phyloP scores from a whole-genome alignment of 2,888 invertebrate genomes.

The Zaprionus obscuricornis region DNA sequence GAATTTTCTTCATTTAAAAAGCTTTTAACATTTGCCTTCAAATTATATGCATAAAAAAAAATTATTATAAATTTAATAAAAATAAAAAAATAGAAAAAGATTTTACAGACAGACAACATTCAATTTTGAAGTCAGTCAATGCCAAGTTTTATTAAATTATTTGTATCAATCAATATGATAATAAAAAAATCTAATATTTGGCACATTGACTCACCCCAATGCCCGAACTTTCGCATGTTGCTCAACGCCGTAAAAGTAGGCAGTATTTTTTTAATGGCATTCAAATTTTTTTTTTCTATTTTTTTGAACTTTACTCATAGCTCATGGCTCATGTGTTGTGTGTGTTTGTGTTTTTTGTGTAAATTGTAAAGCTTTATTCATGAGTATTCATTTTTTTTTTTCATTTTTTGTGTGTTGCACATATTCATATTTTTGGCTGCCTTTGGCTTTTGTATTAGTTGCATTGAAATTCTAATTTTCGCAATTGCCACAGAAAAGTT shows the following conservation, averaged over 20 bases:
- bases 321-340: too few relatives aligned
- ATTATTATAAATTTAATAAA: too few relatives aligned
- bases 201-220: constrained; percentile 6
- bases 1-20: too few relatives aligned
- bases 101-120: too few relatives aligned
- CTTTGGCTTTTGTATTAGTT: constrained; percentile 63
- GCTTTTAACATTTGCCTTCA: too few relatives aligned
- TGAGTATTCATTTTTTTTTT: constrained; percentile 25
- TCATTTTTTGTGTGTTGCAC: constrained; percentile 12
- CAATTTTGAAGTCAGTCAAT: too few relatives aligned
- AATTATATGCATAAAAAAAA: too few relatives aligned
- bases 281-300: constrained; percentile 29
- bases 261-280: constrained; percentile 48
- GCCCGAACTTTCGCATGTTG: not conserved
- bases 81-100: too few relatives aligned
- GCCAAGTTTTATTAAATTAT: too few relatives aligned
- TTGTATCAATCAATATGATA: too few relatives aligned
- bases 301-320: too few relatives aligned
- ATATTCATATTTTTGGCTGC: constrained; percentile 10
- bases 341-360: constrained; percentile 3
- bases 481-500: constrained; percentile 39
- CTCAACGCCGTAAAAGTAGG: constrained; percentile 47
- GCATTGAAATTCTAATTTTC: constrained; percentile 75
- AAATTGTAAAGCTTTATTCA: constrained; percentile 50
- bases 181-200: too few relatives aligned